Conservation (phyloP, 2,888 invertebrate genomes). For the Nysson spinosus region DNA sequence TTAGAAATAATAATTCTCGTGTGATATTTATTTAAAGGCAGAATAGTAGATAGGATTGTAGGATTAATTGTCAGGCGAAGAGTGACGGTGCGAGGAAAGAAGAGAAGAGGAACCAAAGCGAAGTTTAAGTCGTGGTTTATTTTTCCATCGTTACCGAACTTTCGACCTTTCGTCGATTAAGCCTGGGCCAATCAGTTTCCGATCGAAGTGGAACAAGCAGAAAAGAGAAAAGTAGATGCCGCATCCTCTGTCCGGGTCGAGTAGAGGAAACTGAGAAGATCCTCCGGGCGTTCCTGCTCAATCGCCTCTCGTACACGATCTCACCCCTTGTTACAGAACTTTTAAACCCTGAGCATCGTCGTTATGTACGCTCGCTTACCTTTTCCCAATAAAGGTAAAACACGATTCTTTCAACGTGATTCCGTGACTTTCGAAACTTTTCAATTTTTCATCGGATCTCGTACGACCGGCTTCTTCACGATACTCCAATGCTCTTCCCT, state of each 20-base stretch:
- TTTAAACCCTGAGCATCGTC: conserved; percentile 38
- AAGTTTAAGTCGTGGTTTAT: conserved; percentile 23
- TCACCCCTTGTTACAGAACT: conserved; percentile 49
- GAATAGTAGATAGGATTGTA: background rate
- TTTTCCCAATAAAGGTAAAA: conserved; percentile 21
- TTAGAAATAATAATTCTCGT: no score
- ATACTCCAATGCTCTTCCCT: background rate
- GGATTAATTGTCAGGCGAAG: background rate
- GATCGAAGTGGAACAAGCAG: conserved; percentile 10
- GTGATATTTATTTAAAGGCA: no score
- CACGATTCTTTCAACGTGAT: conserved; percentile 9
- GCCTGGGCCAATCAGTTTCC: conserved; percentile 1
- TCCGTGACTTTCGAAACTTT: conserved; percentile 10
- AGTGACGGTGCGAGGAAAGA: background rate
- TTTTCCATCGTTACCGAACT: conserved; percentile 50
- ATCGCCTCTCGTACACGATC: conserved; percentile 25
- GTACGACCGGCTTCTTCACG: conserved; percentile 2
- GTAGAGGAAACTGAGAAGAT: conserved; percentile 16
- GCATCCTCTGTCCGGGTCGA: background rate
- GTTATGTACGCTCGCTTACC: conserved; percentile 41
- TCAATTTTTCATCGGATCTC: background rate
- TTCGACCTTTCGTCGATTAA: conserved; percentile 30
- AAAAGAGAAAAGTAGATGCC: background rate
- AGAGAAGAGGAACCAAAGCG: conserved; percentile 5
- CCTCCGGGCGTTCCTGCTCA: conserved; percentile 23